Percentiles rank a stretch among this genome's conserved stretches.
These are phyloP conservation scores for Oryzias sinensis DNA, from an alignment of 2,797 vertebrate genomes.

Conservation along the genomic window DNA sequence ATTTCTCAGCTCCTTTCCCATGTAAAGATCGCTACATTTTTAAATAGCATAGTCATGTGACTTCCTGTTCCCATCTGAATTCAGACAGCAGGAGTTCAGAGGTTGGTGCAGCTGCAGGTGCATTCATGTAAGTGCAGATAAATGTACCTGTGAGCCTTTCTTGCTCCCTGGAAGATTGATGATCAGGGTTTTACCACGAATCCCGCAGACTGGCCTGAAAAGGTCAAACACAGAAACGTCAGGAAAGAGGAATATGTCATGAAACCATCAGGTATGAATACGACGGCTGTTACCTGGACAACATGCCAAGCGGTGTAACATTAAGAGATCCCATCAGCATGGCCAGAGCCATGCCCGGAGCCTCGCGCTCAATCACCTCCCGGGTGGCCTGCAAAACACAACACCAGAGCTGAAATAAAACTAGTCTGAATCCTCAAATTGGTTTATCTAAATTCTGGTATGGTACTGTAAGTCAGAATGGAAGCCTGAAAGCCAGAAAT, in stretches of 20 bases:
- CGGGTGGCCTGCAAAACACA: slow-evolving; percentile 87
- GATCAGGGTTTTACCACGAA: slow-evolving; percentile 97
- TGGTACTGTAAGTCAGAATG: too few species aligned
- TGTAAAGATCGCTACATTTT: too few species aligned
- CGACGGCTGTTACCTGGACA: slow-evolving; percentile 71
- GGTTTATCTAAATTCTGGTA: too few species aligned
- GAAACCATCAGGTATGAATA: slow-evolving; percentile 9
- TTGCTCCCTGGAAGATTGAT: slow-evolving; percentile 98
- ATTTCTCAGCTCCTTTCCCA: too few species aligned
- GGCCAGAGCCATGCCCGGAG: slow-evolving; percentile 96
- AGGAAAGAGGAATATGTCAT: slow-evolving; percentile 4
- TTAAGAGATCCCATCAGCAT: slow-evolving; percentile 99
- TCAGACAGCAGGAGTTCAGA: neutral
- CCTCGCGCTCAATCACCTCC: slow-evolving; percentile 98
- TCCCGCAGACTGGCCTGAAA: slow-evolving; percentile 94
- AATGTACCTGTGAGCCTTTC: slow-evolving; percentile 95
- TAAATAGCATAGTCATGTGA: too few species aligned
- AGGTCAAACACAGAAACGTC: slow-evolving; percentile 22
- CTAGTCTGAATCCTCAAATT: too few species aligned
- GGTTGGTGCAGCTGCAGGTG: neutral
- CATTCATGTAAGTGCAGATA: neutral
- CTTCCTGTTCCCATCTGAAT: neutral
- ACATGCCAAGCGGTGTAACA: slow-evolving; percentile 97
- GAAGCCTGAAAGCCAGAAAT: too few species aligned
- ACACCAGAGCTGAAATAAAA: too few species aligned